phyloP scores from a whole-genome alignment of 1,140 invertebrate species.

The Neuroterus valhalla region DNA sequence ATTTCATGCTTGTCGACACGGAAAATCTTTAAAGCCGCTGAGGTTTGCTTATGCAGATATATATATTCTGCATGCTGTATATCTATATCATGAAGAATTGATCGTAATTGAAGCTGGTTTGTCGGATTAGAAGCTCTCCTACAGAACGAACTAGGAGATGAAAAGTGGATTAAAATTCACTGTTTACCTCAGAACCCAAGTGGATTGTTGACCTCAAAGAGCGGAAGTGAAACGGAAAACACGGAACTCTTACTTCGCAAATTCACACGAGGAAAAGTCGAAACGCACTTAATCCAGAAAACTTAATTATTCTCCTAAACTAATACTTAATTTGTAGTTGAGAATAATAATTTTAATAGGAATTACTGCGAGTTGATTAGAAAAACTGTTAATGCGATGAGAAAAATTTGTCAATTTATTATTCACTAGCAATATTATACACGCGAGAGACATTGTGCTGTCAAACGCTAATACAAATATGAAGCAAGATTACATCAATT shows the following conservation, averaged over 20 bases:
- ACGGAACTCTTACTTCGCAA: background rate
- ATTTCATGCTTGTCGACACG: conserved; percentile 29
- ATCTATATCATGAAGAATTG: conserved; percentile 9
- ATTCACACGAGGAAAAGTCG: background rate
- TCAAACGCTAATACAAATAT: no score
- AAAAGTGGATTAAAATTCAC: conserved; percentile 34
- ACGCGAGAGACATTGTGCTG: no score
- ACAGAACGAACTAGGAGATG: background rate
- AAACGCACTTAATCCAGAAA: background rate
- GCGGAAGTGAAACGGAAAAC: conserved; percentile 29
- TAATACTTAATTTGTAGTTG: no score
- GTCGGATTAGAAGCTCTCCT: conserved; percentile 16
- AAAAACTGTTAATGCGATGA: no score
- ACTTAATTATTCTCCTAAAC: background rate
- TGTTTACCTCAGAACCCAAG: conserved; percentile 26
- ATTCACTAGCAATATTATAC: no score
- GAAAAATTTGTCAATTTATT: no score
- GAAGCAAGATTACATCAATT: no score
- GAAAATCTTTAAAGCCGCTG: no score
- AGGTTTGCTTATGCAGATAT: no score
- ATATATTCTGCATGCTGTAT: background rate
- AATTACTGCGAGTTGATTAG: no score
- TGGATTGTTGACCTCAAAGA: conserved; percentile 2
- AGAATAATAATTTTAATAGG: no score
- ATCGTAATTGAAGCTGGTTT: conserved; percentile 29